A percentile compares a stretch with the other conserved stretches of the same genome.
phyloP scores from a whole-genome alignment of 2,888 invertebrate genomes.

The Allolobophora icterica region DNA sequence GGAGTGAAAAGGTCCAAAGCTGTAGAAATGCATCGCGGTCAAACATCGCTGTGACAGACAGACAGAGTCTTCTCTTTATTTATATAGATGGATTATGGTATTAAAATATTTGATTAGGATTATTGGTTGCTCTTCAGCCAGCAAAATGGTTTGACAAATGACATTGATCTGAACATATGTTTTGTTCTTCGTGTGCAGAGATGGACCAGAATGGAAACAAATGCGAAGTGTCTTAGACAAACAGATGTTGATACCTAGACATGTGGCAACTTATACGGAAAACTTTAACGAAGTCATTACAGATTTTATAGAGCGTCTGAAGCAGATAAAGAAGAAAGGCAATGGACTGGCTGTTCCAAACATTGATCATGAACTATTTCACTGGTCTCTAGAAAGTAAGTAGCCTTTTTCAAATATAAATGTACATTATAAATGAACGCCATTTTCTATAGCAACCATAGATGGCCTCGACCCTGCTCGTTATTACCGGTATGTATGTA shows the following conservation, averaged over 20 bases:
- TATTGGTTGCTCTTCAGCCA: slow-evolving; percentile 8
- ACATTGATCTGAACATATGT: not conserved
- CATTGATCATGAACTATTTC: slow-evolving; percentile 39
- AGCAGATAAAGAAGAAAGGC: not conserved
- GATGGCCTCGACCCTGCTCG: too few relatives aligned
- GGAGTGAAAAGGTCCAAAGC: too few relatives aligned
- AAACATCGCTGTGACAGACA: too few relatives aligned
- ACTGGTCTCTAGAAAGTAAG: slow-evolving; percentile 43
- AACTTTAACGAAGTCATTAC: slow-evolving; percentile 40
- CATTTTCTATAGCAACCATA: too few relatives aligned
- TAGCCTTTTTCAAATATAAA: too few relatives aligned
- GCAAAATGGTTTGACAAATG: not conserved
- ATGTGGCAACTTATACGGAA: slow-evolving; percentile 38
- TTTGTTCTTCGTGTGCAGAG: slow-evolving; percentile 28
- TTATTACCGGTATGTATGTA: too few relatives aligned
- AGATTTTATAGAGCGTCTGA: slow-evolving; percentile 37
- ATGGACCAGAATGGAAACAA: slow-evolving; percentile 40
- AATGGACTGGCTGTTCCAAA: slow-evolving; percentile 35
- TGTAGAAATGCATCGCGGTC: too few relatives aligned
- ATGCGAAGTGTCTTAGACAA: slow-evolving; percentile 38
- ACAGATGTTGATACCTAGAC: slow-evolving; percentile 36
- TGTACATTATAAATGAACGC: too few relatives aligned
- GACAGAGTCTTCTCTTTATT: too few relatives aligned
- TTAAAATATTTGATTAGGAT: too few relatives aligned
- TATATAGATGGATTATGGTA: too few relatives aligned